Evolutionary conservation across 1,140 invertebrate species (phyloP), one percentile per base, ranked within the genome.

Genomic region (Bombus fervidus): DNA sequence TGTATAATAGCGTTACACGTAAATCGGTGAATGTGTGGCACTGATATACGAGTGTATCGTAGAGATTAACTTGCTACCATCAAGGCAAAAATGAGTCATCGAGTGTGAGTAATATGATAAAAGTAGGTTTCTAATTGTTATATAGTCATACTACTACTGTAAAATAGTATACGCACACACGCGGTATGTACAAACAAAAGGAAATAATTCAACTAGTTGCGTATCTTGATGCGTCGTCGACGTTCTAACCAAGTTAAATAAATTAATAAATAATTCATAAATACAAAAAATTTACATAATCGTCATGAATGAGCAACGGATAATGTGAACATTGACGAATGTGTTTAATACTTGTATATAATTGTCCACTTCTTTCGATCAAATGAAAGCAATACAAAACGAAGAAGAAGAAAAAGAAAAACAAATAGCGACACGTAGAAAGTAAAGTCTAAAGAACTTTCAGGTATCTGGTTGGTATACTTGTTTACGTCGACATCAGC

Each of bases 101-200:
- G 71, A 47, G 69, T 28, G 62, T 85, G 84, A 85, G 84, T 85
- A 85, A 85, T 74, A 72, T 85, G 84, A 85, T 85, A 85, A 85
- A 85, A 85, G 22, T 75, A 73, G 84, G 78, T 68, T 85, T 81
- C 57, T 85, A 85, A 85, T 85, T 85, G 71, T 85, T 85, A n/a
- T 59, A 81, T 47, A 75, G 78, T 75, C 47, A 66, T n/a, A 68
- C 71, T 59, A 53, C 43, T 66, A 39, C 43, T 66, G 34, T 28
- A 81, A 85, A 81, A 81, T 34, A 39, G 13, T 25, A 25, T n/a
- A n/a, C 59, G n/a, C 28, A n/a, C 43, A 22, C 12, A 28, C 34
- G 37, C 37, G 22, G 6, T n/a, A 31, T 34, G n/a, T n/a, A 8
- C 10, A 13, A 75, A 75, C 25, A 37, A 34, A 66, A n/a, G 73